Base-by-base conservation (phyloP, 30 jellyfish, hydroid and myxozoan species). In the Morbakka virulenta region DNA sequence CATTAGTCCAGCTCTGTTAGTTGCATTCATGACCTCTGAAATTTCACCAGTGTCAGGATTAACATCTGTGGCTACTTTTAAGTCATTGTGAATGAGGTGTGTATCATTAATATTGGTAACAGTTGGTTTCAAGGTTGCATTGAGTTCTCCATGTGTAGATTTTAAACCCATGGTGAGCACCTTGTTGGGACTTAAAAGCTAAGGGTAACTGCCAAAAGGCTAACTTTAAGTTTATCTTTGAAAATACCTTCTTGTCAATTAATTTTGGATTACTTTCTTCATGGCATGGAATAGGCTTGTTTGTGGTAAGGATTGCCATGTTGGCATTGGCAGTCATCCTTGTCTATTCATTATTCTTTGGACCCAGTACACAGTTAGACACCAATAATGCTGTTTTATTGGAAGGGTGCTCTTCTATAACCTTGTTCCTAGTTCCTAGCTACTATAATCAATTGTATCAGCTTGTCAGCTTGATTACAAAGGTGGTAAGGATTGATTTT, bases 121-220 rank as follows among this genome's bases (percentile, higher is more conserved):
- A 0, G 67, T 23, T 64, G 90, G 86, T 25, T 62, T 76, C 24
- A 79, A 36, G 28, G 90, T 76, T 35, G n/a, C 25, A 65, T 79
- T 32, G 64, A 85, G n/a, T n/a, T n/a, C n/a, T n/a, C n/a, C n/a
- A n/a, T n/a, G n/a, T n/a, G n/a, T n/a, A n/a, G n/a, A n/a, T n/a
- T n/a, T n/a, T n/a, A n/a, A n/a, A n/a, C 91, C 91, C 91, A 85
- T 85, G 14, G 86, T 48, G 26, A 85, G 91, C 33, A 74, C 66
- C 80, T 76, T 76, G 35, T 74, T 84, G 90, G 41, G 75, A 74
- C 89, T 64, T 86, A 87, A 62, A 36, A 81, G 1, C 76, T 64
- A 68, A 0, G 64, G 27, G 77, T 61, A n/a, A n/a, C n/a, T n/a
- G n/a, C n/a, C n/a, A n/a, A n/a, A n/a, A n/a, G n/a, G n/a, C n/a